phyloP scores from a whole-genome alignment of 35 echinoderm and acorn worm species.

The Heliocidaris erythrogramma region DNA sequence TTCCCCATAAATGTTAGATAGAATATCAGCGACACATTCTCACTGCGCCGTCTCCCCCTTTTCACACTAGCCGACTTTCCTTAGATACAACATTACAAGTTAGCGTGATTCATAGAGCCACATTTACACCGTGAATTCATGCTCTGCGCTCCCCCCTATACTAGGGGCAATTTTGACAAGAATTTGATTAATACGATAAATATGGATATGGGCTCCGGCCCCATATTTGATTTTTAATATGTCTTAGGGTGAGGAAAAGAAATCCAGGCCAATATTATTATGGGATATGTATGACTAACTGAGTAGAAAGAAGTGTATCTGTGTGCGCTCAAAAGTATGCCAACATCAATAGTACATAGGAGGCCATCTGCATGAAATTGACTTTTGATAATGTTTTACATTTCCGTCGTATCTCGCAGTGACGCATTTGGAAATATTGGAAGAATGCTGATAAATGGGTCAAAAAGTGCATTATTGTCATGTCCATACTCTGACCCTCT shows the following conservation, averaged over 20 bases:
- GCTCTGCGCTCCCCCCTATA: not conserved
- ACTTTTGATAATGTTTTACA: too few species aligned
- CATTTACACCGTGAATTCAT: not conserved
- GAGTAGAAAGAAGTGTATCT: not conserved
- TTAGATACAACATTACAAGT: not conserved
- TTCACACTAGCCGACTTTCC: not conserved
- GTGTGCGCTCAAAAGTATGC: not conserved
- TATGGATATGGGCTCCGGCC: conserved; percentile 6
- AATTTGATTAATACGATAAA: conserved; percentile 19
- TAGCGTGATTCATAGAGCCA: not conserved
- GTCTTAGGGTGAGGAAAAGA: not conserved
- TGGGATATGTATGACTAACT: conserved; percentile 5
- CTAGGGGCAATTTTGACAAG: conserved; percentile 1
- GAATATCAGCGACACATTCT: not conserved
- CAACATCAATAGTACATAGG: not conserved
- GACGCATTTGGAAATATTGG: not conserved
- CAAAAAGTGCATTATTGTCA: not conserved
- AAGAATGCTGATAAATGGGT: not conserved
- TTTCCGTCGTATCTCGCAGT: not conserved
- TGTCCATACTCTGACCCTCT: not conserved
- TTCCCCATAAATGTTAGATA: conserved; percentile 6
- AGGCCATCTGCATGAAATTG: not conserved
- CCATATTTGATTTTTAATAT: not conserved
- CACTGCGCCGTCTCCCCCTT: not conserved
- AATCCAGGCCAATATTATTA: not conserved